These are phyloP conservation scores for Melanotaenia nigrans DNA, from an alignment of 2,797 vertebrate species.

Conservation along the genomic window DNA sequence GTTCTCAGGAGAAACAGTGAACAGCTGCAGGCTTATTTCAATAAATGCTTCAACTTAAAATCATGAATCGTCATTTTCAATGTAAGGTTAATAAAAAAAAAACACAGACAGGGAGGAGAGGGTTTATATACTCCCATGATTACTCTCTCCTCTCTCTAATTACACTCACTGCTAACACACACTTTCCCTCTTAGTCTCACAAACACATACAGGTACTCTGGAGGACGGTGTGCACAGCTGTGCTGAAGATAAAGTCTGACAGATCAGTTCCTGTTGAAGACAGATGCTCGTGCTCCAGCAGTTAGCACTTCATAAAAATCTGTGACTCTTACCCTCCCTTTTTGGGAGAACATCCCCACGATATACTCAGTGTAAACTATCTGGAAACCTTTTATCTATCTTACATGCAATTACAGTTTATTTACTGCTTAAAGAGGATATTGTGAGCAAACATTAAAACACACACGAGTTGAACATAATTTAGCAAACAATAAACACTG, in stretches of 20 bases:
- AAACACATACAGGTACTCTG: constrained; percentile 36
- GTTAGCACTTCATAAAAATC: constrained; percentile 78
- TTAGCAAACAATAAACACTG: constrained; percentile 1
- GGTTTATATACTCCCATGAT: constrained; percentile 24
- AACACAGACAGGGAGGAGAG: constrained; percentile 5
- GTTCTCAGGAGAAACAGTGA: background rate
- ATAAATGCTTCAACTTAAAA: background rate
- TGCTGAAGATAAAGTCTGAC: constrained; percentile 70
- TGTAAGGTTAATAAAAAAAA: background rate
- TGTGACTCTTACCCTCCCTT: constrained; percentile 35
- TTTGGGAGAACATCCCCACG: constrained; percentile 33
- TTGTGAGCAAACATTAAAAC: background rate
- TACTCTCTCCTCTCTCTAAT: constrained; percentile 14
- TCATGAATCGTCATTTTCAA: background rate
- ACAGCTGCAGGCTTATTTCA: constrained; percentile 10
- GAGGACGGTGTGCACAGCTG: constrained; percentile 42
- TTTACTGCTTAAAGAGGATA: constrained; percentile 19
- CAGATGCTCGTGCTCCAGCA: constrained; percentile 62
- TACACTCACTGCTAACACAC: constrained; percentile 1
- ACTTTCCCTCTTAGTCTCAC: constrained; percentile 1
- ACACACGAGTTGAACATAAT: background rate
- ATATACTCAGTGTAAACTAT: constrained; percentile 18
- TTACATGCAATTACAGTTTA: background rate
- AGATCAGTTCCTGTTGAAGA: constrained; percentile 78
- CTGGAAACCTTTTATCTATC: background rate